These are phyloP conservation scores for Calycopis cecrops DNA, from an alignment of 1,140 invertebrate genomes.

Conservation along the genomic window DNA sequence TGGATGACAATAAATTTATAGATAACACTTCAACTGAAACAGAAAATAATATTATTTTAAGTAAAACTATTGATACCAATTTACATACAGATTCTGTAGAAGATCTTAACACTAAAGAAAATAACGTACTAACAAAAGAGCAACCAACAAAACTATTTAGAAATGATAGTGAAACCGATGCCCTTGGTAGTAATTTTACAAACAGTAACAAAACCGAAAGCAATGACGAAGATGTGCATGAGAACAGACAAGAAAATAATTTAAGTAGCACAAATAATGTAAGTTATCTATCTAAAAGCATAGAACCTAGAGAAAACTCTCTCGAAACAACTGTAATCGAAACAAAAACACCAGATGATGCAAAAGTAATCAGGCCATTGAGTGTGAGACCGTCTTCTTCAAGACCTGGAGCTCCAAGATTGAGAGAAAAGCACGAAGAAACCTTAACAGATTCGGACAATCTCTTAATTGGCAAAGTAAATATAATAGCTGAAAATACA, in stretches of 20 bases:
- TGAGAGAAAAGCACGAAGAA: conserved; percentile 74
- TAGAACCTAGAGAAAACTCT: background rate
- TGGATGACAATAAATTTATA: background rate
- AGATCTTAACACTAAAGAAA: background rate
- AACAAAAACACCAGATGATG: background rate
- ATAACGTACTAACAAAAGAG: no score
- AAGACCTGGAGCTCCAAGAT: conserved; percentile 84
- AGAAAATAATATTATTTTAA: conserved; percentile 3
- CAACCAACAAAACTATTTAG: no score
- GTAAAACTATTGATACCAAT: conserved; percentile 14
- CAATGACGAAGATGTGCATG: no score
- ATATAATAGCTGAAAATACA: conserved; percentile 82
- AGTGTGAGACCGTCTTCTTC: conserved; percentile 84
- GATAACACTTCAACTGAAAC: background rate
- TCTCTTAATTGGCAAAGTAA: conserved; percentile 77
- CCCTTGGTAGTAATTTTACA: background rate
- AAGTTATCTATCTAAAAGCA: no score
- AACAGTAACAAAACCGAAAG: conserved; percentile 5
- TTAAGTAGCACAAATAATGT: no score
- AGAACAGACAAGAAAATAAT: no score
- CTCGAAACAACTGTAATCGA: background rate
- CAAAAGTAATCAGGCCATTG: conserved; percentile 72
- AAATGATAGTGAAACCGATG: no score
- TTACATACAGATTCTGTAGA: background rate
- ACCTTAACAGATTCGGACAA: conserved; percentile 74